These are phyloP conservation scores for Epistrophe grossulariae DNA, from an alignment of 2,888 invertebrate genomes.

Conservation along the genomic window DNA sequence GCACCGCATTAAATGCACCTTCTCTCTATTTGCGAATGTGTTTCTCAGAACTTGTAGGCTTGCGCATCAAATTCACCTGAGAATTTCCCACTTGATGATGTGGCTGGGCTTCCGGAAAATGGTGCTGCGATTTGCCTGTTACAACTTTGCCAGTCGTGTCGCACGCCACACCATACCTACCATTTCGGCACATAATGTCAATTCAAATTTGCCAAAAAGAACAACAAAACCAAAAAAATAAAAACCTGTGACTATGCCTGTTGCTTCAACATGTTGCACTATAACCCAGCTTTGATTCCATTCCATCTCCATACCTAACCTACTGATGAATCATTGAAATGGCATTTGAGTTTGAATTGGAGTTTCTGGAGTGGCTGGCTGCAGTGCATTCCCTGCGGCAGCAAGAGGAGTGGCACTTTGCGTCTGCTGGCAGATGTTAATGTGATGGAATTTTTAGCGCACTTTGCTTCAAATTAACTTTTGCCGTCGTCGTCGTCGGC, in stretches of 20 bases:
- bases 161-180: background rate
- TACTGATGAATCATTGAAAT: slow-evolving; percentile 51
- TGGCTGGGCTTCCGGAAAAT: background rate
- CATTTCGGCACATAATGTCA: slow-evolving; percentile 9
- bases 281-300: slow-evolving; percentile 15
- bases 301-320: no score
- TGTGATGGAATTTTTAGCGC: slow-evolving; percentile 53
- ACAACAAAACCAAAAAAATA: background rate
- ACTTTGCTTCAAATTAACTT: slow-evolving; percentile 54
- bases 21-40: slow-evolving; percentile 11
- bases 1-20: background rate
- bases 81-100: slow-evolving; percentile 33
- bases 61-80: slow-evolving; percentile 35
- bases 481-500: slow-evolving; percentile 13
- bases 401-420: slow-evolving; percentile 56
- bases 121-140: background rate
- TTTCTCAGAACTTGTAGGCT: slow-evolving; percentile 30
- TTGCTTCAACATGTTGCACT: slow-evolving; percentile 58
- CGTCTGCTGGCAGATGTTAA: slow-evolving; percentile 49
- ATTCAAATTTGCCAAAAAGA: slow-evolving; percentile 19
- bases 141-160: background rate
- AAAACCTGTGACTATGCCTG: slow-evolving; percentile 2
- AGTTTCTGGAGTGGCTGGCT: slow-evolving; percentile 36
- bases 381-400: slow-evolving; percentile 23
- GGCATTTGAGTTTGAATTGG: slow-evolving; percentile 42